These are phyloP conservation scores for Narcine bancroftii DNA, from an alignment of 2,113 vertebrate genomes.

Conservation along the genomic window DNA sequence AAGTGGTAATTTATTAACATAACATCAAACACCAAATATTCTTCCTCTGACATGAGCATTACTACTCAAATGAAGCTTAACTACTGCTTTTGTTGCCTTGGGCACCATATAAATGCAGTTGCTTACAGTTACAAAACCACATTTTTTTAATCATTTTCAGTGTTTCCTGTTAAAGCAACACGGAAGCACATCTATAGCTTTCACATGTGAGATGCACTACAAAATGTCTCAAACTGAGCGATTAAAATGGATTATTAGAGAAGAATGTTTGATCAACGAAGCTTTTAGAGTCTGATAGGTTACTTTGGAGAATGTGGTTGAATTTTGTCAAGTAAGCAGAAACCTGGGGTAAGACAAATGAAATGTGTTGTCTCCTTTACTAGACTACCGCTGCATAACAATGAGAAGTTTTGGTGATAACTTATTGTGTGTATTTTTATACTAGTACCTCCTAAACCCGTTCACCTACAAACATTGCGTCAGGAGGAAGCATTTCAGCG, in stretches of 20 bases:
- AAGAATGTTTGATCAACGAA: neutral
- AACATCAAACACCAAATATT: neutral
- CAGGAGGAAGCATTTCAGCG: constrained; percentile 61
- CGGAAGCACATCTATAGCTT: neutral
- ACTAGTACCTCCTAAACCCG: constrained; percentile 76
- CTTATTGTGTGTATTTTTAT: constrained; percentile 40
- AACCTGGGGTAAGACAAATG: neutral
- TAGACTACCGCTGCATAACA: constrained; percentile 39
- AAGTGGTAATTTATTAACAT: neutral
- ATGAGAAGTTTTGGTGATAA: constrained; percentile 47
- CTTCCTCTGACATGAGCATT: neutral
- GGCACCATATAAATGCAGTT: neutral
- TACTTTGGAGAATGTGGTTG: neutral
- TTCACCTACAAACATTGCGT: constrained; percentile 63
- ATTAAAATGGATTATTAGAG: neutral
- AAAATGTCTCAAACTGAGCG: neutral
- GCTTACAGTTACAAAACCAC: constrained; percentile 19
- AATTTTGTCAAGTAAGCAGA: neutral
- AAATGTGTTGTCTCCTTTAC: neutral
- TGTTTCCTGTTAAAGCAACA: constrained; percentile 24
- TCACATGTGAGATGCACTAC: neutral
- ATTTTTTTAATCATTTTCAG: neutral
- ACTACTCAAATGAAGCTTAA: neutral
- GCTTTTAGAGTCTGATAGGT: neutral
- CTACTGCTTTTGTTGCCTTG: too few relatives aligned